These are phyloP conservation scores for Intellagama lesueurii DNA, from an alignment of 2,797 vertebrate species.

Conservation along the genomic window DNA sequence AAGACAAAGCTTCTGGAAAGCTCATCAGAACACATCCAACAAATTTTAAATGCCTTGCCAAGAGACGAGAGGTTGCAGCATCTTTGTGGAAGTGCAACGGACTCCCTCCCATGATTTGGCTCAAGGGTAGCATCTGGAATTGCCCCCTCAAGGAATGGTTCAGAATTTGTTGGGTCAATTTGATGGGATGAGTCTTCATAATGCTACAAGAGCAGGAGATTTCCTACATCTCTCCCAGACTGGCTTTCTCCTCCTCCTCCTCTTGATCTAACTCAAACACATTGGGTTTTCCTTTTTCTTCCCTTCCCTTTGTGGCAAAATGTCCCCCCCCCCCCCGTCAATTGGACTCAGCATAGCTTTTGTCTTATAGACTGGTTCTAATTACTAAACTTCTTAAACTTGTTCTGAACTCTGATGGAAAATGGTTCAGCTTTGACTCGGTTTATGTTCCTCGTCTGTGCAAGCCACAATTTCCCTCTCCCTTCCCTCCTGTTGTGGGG, in stretches of 20 bases:
- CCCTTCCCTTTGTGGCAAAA: too few species aligned
- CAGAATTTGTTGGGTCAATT: background rate
- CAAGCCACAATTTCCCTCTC: background rate
- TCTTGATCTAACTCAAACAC: too few species aligned
- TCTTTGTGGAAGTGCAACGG: background rate
- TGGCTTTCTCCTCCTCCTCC: too few species aligned
- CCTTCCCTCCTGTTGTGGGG: background rate
- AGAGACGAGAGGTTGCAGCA: background rate
- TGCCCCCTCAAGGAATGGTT: background rate
- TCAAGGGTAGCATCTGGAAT: background rate
- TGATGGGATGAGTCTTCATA: background rate
- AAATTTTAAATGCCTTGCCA: background rate
- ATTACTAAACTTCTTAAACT: slow-evolving; percentile 17
- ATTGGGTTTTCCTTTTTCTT: background rate
- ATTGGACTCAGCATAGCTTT: background rate
- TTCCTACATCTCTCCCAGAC: background rate
- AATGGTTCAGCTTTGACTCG: background rate
- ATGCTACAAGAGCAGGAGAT: too few species aligned
- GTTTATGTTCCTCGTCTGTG: background rate
- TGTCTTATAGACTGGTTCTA: slow-evolving; percentile 6
- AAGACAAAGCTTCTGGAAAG: background rate
- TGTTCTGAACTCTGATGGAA: slow-evolving; percentile 10
- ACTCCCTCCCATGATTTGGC: background rate
- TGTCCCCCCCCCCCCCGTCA: background rate
- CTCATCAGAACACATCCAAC: background rate